Percentiles rank a stretch among this genome's conserved stretches.
Evolutionary conservation across 2,113 vertebrate genomes (phyloP).

Genomic region (Pachypanchax playfairii): DNA sequence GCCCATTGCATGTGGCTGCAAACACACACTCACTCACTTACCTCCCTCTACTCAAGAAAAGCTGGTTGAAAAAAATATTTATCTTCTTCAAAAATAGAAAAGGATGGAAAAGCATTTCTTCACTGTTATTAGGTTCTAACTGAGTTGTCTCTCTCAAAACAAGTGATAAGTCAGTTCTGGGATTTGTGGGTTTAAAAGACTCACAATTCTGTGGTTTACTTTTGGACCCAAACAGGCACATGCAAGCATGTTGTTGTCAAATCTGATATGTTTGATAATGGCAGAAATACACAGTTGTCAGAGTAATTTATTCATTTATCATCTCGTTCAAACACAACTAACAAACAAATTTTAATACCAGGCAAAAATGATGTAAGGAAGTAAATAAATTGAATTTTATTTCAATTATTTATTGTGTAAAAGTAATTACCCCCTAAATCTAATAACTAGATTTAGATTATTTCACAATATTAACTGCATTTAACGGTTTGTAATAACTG

Average conservation of each 20-base stretch:
- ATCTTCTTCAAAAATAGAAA: conserved; percentile 33
- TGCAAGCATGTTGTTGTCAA: neutral
- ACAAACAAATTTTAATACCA: too few species aligned
- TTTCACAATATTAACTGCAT: too few species aligned
- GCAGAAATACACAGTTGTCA: neutral
- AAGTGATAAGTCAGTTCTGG: neutral
- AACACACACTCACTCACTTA: neutral
- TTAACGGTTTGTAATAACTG: too few species aligned
- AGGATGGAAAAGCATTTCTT: conserved; percentile 13
- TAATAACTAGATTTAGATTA: too few species aligned
- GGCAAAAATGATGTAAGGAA: too few species aligned
- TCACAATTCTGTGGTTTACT: neutral
- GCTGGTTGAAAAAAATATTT: too few species aligned
- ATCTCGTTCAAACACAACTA: too few species aligned
- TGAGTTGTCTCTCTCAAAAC: conserved; percentile 20
- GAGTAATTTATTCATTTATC: too few species aligned
- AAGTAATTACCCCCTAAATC: too few species aligned
- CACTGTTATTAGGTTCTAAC: conserved; percentile 27
- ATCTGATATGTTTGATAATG: neutral
- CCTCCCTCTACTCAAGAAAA: too few species aligned
- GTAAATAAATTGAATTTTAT: too few species aligned
- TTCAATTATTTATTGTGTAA: too few species aligned
- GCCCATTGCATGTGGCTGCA: conserved; percentile 37
- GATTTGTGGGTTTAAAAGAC: neutral
- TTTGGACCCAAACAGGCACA: neutral